These are phyloP conservation scores for Triops longicaudatus DNA, from an alignment of 1,140 invertebrate genomes.

Conservation along the genomic window DNA sequence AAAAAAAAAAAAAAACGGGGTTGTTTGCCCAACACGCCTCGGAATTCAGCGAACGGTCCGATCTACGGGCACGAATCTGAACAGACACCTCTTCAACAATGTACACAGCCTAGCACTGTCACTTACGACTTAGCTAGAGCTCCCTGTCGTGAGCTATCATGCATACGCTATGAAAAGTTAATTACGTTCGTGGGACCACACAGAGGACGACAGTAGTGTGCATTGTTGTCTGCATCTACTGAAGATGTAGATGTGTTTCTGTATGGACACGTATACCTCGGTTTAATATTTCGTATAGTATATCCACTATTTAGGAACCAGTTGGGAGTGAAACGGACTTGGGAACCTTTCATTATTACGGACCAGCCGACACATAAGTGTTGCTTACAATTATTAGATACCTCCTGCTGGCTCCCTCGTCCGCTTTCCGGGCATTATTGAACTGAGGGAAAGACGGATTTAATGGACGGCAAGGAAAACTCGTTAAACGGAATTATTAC, in stretches of 20 bases:
- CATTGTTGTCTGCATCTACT: background rate
- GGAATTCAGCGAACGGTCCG: too few relatives aligned
- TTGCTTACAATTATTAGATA: background rate
- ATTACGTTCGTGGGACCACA: constrained; percentile 6
- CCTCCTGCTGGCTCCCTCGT: background rate
- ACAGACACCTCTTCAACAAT: background rate
- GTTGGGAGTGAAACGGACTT: background rate
- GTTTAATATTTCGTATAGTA: background rate
- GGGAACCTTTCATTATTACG: background rate
- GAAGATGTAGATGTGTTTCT: too few relatives aligned
- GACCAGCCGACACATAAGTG: background rate
- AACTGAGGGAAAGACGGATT: background rate
- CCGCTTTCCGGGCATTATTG: background rate
- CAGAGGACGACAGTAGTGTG: background rate
- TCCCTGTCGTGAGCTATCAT: background rate
- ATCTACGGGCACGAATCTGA: background rate
- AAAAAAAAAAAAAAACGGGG: too few relatives aligned
- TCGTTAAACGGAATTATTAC: background rate
- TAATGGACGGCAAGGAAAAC: background rate
- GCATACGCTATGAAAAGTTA: background rate
- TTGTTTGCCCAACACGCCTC: too few relatives aligned
- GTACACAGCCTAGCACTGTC: background rate
- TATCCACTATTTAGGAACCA: background rate
- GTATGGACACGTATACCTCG: background rate
- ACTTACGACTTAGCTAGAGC: background rate